Evolutionary conservation across 2,888 invertebrate genomes (phyloP).

Genomic region (Leucoma salicis): DNA sequence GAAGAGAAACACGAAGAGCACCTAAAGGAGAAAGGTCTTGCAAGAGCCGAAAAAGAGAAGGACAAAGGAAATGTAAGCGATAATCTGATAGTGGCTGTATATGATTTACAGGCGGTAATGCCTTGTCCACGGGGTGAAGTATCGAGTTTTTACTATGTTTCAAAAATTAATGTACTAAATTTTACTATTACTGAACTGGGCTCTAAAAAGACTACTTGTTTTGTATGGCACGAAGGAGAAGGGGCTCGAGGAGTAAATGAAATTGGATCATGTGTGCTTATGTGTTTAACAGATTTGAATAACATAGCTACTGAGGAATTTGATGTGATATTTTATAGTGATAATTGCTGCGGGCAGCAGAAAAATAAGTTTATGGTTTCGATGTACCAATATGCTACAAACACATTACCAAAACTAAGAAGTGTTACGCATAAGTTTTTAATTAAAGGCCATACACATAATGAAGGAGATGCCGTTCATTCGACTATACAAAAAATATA

Average conservation of each 20-base stretch:
- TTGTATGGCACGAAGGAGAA: constrained; percentile 10
- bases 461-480: constrained; percentile 19
- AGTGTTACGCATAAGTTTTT: constrained; percentile 28
- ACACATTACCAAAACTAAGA: constrained; percentile 4
- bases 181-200: constrained; percentile 26
- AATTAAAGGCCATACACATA: constrained; percentile 37
- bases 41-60: constrained; percentile 18
- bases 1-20: constrained; percentile 18
- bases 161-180: constrained; percentile 29
- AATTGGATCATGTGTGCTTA: constrained; percentile 4
- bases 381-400: constrained; percentile 4
- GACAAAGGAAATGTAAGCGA: constrained; percentile 21
- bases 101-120: constrained; percentile 29
- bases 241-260: constrained; percentile 7
- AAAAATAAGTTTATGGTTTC: constrained; percentile 17
- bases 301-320: constrained; percentile 3
- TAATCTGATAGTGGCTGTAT: constrained; percentile 15
- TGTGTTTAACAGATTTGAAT: constrained; percentile 5
- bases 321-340: constrained; percentile 6
- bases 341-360: constrained; percentile 12
- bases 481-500: constrained; percentile 2
- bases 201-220: constrained; percentile 5
- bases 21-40: constrained; percentile 22
- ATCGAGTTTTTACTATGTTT: constrained; percentile 28
- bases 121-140: constrained; percentile 28